Evolutionary conservation across 2,797 vertebrate species (phyloP).

Genomic region (Poeciliopsis infans): DNA sequence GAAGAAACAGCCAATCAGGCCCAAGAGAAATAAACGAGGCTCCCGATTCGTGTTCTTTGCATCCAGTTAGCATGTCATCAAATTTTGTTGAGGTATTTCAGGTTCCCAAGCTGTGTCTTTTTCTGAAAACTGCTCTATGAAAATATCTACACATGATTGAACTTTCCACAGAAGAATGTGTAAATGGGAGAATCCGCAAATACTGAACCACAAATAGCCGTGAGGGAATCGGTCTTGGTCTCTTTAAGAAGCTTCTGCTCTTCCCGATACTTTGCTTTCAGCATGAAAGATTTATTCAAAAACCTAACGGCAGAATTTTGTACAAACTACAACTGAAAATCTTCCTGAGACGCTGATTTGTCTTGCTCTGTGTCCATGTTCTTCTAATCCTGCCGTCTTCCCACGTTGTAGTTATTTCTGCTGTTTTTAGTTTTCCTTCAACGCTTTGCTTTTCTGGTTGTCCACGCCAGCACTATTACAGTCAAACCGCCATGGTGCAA

Average conservation of each 20-base stretch:
- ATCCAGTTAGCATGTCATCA: not conserved
- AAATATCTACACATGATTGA: too few species aligned
- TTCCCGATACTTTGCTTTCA: too few species aligned
- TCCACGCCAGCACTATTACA: slow-evolving; percentile 28
- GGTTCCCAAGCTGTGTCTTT: too few species aligned
- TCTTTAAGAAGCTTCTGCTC: too few species aligned
- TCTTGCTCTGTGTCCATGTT: slow-evolving; percentile 4
- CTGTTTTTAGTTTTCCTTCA: slow-evolving; percentile 27
- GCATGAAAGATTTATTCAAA: too few species aligned
- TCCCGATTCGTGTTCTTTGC: not conserved
- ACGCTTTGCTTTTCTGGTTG: slow-evolving; percentile 39
- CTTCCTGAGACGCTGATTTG: not conserved
- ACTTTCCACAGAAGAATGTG: too few species aligned
- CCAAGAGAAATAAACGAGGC: not conserved
- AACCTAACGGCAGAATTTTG: not conserved
- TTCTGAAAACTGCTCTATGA: too few species aligned
- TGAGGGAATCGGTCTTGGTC: too few species aligned
- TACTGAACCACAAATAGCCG: too few species aligned
- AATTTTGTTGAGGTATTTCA: too few species aligned
- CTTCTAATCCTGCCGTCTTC: slow-evolving; percentile 25
- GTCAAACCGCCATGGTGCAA: slow-evolving; percentile 30
- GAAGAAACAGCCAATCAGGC: not conserved
- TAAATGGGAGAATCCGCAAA: too few species aligned
- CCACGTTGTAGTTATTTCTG: slow-evolving; percentile 52
- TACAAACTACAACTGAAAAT: not conserved